Base-by-base conservation (phyloP, 2,113 vertebrate genomes). In the Bostrychus sinensis region DNA sequence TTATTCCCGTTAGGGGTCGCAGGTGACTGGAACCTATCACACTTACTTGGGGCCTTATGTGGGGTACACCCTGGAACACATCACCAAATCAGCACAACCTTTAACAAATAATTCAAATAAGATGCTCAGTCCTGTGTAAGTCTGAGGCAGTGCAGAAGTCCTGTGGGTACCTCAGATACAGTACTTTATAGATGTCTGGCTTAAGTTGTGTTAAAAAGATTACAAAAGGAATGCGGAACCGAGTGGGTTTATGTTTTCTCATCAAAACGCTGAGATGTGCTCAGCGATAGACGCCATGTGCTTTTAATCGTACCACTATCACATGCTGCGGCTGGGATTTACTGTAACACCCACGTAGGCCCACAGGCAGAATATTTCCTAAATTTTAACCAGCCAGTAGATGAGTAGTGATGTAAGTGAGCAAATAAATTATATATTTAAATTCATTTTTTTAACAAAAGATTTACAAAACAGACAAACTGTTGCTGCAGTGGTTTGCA, bases 211-310 rank as follows among this genome's bases (percentile, higher is more conserved):
- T 55, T 64, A 65, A 83, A 78, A 19, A 56, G 50, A 85, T 81
- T 72, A 80, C 11, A 11, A 8, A 11, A 59, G 58, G 70, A 75
- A 78, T 71, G 76, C 75, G 72, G 55, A 75, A 62, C 67, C n/a
- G 72, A 70, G 34, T 48, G 19, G 54, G 10, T 70, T 72, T 66
- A 34, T 68, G 53, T 61, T 71, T 63, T 62, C 54, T 30, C 38
- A 11, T 50, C 36, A 39, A 22, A 11, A 64, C 43, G 39, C 3
- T 4, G 45, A 0, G 12, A 22, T 56, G 25, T 56, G 26, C 19
- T 36, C 0, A 56, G 23, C n/a, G n/a, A n/a, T n/a, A 20, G 20
- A 36, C 48, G 22, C 7, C 56, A 56, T 63, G 39, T 36, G 55
- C 8, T 63, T 56, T 59, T 37, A 32, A 48, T 51, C 6, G 6